These are phyloP conservation scores for Megalopta genalis DNA, from an alignment of 1,140 invertebrate genomes.

Conservation along the genomic window DNA sequence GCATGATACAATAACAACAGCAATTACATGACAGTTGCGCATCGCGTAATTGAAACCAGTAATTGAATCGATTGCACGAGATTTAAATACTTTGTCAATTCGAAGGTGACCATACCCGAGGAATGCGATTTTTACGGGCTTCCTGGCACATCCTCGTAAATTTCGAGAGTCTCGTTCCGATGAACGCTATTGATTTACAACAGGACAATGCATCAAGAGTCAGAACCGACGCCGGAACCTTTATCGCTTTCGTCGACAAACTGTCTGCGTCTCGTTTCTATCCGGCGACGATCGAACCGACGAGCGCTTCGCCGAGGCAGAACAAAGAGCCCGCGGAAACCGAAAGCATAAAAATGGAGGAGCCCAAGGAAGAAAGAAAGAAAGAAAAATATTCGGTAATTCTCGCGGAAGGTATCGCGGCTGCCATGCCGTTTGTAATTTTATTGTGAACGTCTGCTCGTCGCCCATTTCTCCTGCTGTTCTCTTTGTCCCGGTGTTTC, in stretches of 20 bases:
- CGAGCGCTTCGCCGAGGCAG: slow-evolving; percentile 28
- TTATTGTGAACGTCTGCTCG: slow-evolving; percentile 51
- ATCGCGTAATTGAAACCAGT: no score
- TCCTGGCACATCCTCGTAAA: slow-evolving; percentile 35
- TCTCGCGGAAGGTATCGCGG: slow-evolving; percentile 41
- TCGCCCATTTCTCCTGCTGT: slow-evolving; percentile 8
- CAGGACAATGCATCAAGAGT: slow-evolving; percentile 47
- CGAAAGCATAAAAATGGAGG: background rate
- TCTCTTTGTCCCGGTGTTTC: slow-evolving; percentile 28
- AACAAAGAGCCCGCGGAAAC: background rate
- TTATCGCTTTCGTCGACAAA: slow-evolving; percentile 54
- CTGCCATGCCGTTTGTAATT: slow-evolving; percentile 52
- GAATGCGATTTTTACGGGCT: background rate
- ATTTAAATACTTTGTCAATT: background rate
- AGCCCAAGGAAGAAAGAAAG: background rate
- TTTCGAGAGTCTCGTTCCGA: slow-evolving; percentile 35
- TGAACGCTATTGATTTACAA: slow-evolving; percentile 55
- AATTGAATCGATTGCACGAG: background rate
- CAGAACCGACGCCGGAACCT: slow-evolving; percentile 56
- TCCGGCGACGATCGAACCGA: slow-evolving; percentile 12
- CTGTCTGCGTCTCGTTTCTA: slow-evolving; percentile 30
- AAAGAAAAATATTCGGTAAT: slow-evolving; percentile 41
- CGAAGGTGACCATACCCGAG: background rate
- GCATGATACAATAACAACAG: no score
- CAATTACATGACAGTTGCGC: no score